These are phyloP conservation scores for Lutra lutra DNA, from an alignment of 2,797 vertebrate species.

Conservation along the genomic window DNA sequence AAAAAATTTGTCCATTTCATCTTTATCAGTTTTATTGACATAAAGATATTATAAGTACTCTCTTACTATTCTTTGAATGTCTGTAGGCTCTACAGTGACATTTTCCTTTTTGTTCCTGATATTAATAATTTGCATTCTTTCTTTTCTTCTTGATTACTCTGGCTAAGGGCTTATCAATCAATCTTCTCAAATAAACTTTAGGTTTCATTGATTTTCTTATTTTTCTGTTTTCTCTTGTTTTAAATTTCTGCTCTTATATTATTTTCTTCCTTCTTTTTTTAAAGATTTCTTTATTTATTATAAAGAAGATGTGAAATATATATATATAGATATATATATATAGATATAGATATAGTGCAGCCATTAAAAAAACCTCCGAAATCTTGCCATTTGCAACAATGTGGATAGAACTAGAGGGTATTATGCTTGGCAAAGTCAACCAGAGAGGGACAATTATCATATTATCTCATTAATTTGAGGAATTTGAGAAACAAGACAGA, in stretches of 20 bases:
- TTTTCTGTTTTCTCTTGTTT: not conserved
- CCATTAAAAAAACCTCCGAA: too few relatives aligned
- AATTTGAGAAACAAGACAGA: too few relatives aligned
- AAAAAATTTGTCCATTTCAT: not conserved
- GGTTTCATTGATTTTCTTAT: not conserved
- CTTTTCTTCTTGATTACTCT: not conserved
- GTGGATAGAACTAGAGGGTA: too few relatives aligned
- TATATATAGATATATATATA: too few relatives aligned
- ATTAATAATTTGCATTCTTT: not conserved
- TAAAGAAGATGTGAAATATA: too few relatives aligned
- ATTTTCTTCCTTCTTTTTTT: not conserved
- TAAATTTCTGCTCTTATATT: not conserved
- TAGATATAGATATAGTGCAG: too few relatives aligned
- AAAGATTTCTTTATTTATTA: not conserved
- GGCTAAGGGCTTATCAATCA: not conserved
- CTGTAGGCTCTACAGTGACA: not conserved
- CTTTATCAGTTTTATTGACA: not conserved
- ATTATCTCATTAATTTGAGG: too few relatives aligned
- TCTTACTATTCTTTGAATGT: not conserved
- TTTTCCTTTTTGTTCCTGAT: not conserved
- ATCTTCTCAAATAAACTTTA: not conserved
- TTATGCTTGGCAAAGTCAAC: too few relatives aligned
- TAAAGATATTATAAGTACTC: not conserved
- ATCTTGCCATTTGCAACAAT: too few relatives aligned
- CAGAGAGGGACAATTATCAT: too few relatives aligned